Base-by-base conservation (phyloP, 2,888 invertebrate genomes). In the Drosophila heteroneura region DNA sequence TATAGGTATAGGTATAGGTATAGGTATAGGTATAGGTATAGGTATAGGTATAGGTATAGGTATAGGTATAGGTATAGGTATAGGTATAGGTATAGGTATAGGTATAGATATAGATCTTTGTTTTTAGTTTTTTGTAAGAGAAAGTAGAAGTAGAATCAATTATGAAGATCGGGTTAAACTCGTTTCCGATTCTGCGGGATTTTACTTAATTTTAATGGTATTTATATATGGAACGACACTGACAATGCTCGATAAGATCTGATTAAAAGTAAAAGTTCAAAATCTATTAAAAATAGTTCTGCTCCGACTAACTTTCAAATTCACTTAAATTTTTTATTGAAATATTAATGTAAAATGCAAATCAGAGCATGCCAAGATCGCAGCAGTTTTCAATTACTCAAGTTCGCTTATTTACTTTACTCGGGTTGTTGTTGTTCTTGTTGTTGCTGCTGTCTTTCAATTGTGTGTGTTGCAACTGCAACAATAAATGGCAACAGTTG, bases 381-480 rank as follows among this genome's bases (percentile, higher is more conserved):
- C 14, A n/a, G 5, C 14, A 57, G 9, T 14, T 57, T 47, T 26
- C 47, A 57, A 57, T 39, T 57, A 39, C 57, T 57, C 39, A 39
- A 57, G 57, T 57, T 57, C n/a, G n/a, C n/a, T 33, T 53, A 12
- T 52, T 52, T 32, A n/a, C 12, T 28, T 12, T n/a, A 12, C 12
- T 30, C n/a, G 12, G n/a, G 3, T 6, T 44, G 22, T 51, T 37
- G 54, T 69, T 61, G 51, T 59, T 58, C 47, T 33, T 53, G 59
- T 56, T 37, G 41, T 68, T 60, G 51, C 57, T 57, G 51, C 41
- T 60, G 59, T 57, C 44, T 19, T n/a, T 41, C 39, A 44, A 30
- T 52, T 74, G 39, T 75, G 39, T 68, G 54, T 56, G 67, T 67
- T 71, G 60, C 70, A 70, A 75, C 49, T 77, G 74, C 41, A 28